phyloP scores from a whole-genome alignment of 2,888 invertebrate genomes.

The Heliconius erato region DNA sequence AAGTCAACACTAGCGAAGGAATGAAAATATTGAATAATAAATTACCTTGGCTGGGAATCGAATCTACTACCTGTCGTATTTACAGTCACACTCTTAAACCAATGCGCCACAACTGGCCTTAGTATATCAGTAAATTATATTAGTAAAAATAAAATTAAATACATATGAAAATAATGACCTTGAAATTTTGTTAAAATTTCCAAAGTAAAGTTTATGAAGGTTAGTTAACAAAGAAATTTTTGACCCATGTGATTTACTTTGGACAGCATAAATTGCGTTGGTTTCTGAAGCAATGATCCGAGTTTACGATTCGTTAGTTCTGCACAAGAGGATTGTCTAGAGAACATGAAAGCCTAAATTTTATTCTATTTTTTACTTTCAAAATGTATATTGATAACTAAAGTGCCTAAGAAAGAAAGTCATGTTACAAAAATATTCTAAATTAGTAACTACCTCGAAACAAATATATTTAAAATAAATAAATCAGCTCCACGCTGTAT shows the following conservation, averaged over 20 bases:
- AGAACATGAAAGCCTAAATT: slow-evolving; percentile 14
- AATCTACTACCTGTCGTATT: neutral
- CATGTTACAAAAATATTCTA: no score
- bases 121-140: neutral
- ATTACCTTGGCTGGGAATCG: neutral
- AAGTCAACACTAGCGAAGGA: no score
- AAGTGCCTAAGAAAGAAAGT: no score
- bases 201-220: slow-evolving; percentile 10
- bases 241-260: slow-evolving; percentile 43
- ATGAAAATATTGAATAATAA: no score
- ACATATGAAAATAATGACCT: neutral
- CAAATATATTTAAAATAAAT: no score
- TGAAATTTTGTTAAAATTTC: slow-evolving; percentile 1
- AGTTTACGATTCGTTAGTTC: slow-evolving; percentile 43
- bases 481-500: no score
- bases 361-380: slow-evolving; percentile 10
- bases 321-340: slow-evolving; percentile 36
- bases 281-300: slow-evolving; percentile 32
- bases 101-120: neutral
- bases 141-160: neutral
- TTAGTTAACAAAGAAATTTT: slow-evolving; percentile 10
- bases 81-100: neutral
- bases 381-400: neutral
- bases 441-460: no score
- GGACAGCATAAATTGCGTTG: slow-evolving; percentile 29